Base-by-base conservation (phyloP, 1,140 invertebrate genomes). In the Aricia agestis region DNA sequence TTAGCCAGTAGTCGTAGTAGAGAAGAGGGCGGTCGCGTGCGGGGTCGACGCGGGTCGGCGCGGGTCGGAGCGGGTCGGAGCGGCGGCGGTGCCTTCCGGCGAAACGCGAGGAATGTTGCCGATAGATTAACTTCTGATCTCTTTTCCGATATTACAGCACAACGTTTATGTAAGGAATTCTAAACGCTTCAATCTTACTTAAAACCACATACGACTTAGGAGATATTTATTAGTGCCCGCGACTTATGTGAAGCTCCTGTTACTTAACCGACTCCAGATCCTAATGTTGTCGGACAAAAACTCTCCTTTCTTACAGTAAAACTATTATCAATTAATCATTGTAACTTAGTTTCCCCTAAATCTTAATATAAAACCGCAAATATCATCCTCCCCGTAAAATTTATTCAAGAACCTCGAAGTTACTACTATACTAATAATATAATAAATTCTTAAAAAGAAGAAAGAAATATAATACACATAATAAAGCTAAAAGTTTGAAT, bases 41-140 rank as follows among this genome's bases (percentile, higher is more conserved):
- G 78, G 75, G 72, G 80, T 81, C 74, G 79, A 84, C 79, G 83
- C 80, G 76, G 76, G 76, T 76, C 78, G 78, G 68, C 65, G 76
- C 78, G 81, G 73, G 80, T 82, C 73, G 79, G 84, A 78, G 83
- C 80, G 75, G 76, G 76, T 76, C 78, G 78, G 66, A 65, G 76
- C 78, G 72, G 86, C 85, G 85, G 72, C 76, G 80, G 67, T 90
- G 87, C 88, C 87, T 90, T 89, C 88, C 88, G 87, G 87, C 87
- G 78, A 86, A 89, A 86, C 82, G 82, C 86, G 81, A 84, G 83
- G 84, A 91, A 89, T 91, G 86, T 89, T 91, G 87, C 85, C 87
- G 87, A 90, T 90, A 90, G 86, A 90, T 90, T 90, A 90, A 90
- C 88, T 90, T 89, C 87, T 90, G 88, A 89, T 90, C 87, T 90